phyloP scores from a whole-genome alignment of 2,888 invertebrate genomes.

The Melieria omissa region DNA sequence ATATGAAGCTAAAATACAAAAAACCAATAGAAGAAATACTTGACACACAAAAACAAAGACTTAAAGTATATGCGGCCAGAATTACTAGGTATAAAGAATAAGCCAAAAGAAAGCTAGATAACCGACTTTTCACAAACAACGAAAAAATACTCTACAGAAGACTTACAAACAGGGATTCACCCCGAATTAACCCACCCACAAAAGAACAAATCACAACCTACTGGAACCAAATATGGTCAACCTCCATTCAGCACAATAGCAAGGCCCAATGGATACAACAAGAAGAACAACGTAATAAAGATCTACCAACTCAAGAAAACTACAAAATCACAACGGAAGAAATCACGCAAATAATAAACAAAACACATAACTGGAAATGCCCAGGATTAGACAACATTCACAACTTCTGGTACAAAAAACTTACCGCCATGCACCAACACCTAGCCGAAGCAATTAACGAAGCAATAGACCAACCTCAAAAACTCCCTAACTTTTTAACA shows the following conservation, averaged over 20 bases:
- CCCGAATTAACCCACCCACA: neutral
- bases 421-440: too few species aligned
- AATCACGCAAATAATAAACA: neutral
- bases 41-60: conserved; percentile 4
- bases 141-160: conserved; percentile 16
- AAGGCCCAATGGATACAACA: neutral
- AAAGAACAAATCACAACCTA: conserved; percentile 8
- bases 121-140: conserved; percentile 14
- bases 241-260: neutral
- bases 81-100: conserved; percentile 5
- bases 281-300: conserved; percentile 13
- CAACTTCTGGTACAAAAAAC: too few species aligned
- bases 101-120: conserved; percentile 11
- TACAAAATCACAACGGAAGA: neutral
- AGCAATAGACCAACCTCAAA: conserved; percentile 1
- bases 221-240: conserved; percentile 12
- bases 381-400: too few species aligned
- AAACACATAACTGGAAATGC: too few species aligned
- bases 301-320: neutral
- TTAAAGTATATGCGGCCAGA: conserved; percentile 3
- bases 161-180: neutral
- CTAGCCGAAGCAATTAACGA: too few species aligned
- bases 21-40: conserved; percentile 11
- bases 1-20: neutral
- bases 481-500: neutral